These are phyloP conservation scores for Troides aeacus DNA, from an alignment of 2,888 invertebrate genomes.

Conservation along the genomic window DNA sequence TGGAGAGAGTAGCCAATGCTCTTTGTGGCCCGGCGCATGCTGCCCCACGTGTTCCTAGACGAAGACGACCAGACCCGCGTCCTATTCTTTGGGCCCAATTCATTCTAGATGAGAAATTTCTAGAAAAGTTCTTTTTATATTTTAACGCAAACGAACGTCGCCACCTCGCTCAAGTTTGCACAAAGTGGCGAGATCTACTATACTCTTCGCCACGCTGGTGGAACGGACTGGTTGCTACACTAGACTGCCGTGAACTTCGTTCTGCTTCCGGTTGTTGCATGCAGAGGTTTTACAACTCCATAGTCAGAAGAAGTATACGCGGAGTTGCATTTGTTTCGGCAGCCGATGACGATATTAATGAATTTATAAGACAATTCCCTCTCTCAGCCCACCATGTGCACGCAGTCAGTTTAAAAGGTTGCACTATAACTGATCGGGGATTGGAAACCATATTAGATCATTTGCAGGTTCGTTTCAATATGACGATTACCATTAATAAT, in stretches of 20 bases:
- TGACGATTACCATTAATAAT: neutral
- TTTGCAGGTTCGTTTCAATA: slow-evolving; percentile 83
- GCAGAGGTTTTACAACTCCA: slow-evolving; percentile 86
- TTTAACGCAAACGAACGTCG: slow-evolving; percentile 89
- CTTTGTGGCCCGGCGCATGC: slow-evolving; percentile 85
- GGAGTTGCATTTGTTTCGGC: slow-evolving; percentile 91
- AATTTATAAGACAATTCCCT: slow-evolving; percentile 92
- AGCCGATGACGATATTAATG: slow-evolving; percentile 92
- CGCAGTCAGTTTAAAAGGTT: slow-evolving; percentile 91
- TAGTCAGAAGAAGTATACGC: slow-evolving; percentile 92
- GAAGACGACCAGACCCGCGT: slow-evolving; percentile 76
- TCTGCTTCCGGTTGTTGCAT: slow-evolving; percentile 76
- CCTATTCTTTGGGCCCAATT: slow-evolving; percentile 86
- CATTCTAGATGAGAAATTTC: slow-evolving; percentile 90
- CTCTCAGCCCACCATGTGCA: slow-evolving; percentile 90
- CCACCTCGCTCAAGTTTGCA: slow-evolving; percentile 90
- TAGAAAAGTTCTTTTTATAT: slow-evolving; percentile 90
- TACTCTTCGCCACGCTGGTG: slow-evolving; percentile 94
- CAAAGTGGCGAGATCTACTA: slow-evolving; percentile 92
- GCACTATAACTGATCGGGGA: slow-evolving; percentile 94
- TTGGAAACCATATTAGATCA: slow-evolving; percentile 93
- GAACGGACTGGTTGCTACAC: slow-evolving; percentile 90
- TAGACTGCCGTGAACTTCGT: slow-evolving; percentile 91
- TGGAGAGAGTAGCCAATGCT: slow-evolving; percentile 93
- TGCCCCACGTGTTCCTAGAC: slow-evolving; percentile 58